Evolutionary conservation across 2,113 vertebrate species (phyloP), one percentile per base, ranked within the genome.

Genomic region (Tragelaphus imberbis): DNA sequence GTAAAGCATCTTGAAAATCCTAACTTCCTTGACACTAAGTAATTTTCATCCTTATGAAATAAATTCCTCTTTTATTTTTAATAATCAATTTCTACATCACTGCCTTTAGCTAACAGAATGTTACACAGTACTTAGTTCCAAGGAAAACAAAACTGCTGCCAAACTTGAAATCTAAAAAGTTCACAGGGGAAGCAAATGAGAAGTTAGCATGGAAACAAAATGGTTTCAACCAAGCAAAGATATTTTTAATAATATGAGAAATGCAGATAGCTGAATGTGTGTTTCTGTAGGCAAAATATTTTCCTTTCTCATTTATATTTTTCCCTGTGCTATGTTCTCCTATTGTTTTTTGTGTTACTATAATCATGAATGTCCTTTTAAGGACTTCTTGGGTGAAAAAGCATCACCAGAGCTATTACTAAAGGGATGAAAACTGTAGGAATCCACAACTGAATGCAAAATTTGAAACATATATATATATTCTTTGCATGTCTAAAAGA

Each of bases 81-180:
- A 97, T 97, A 97, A 96, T 97, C 96, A 90, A 97, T 97, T 95
- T 97, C 95, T 98, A 94, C 97, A 96, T 94, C 88, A 44, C 82
- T 84, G 88, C 61, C 95, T 92, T 98, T 87, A 79, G 95, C 90
- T 84, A 96, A 86, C 95, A 96, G 77, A 96, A 94, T 94, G 96
- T 15, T 96, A 84, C 85, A 93, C 25, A 71, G 85, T 1, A 30
- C 61, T 75, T n/a, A 55, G 81, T 91, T 97, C 97, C 98, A 98
- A 98, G 77, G 47, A 98, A 98, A 98, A 98, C 90, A 98, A 86
- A 94, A 92, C 63, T 9, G 8, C 61, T 94, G 98, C 97, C 97
- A 98, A 97, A 95, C 23, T 13, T 53, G 10, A 33, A 94, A 97
- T 96, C 96, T 81, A 59, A 88, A 93, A 98, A 96, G 97, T 98